phyloP scores from a whole-genome alignment of 2,888 invertebrate genomes.

The Rhagonycha fulva region DNA sequence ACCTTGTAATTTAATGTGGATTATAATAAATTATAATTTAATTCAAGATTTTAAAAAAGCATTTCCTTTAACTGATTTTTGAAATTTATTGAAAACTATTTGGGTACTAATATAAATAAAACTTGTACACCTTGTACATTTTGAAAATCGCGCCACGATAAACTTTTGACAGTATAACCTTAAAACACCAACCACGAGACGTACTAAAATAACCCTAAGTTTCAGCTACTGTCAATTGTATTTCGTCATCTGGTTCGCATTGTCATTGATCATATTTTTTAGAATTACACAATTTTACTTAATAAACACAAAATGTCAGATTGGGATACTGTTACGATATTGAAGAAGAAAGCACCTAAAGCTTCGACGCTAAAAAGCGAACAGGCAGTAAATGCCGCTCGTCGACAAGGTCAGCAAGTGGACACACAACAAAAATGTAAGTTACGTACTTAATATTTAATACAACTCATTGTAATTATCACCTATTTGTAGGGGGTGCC shows the following conservation, averaged over 20 bases:
- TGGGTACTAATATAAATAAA: too few relatives aligned
- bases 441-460: conserved; percentile 34
- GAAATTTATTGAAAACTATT: too few relatives aligned
- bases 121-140: too few relatives aligned
- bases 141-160: background rate
- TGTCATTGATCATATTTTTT: conserved; percentile 19
- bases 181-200: background rate
- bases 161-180: too few relatives aligned
- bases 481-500: conserved; percentile 74
- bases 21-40: too few relatives aligned
- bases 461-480: background rate
- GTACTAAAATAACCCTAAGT: background rate
- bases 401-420: conserved; percentile 87
- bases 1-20: too few relatives aligned
- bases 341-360: conserved; percentile 90
- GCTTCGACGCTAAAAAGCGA: conserved; percentile 88
- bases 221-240: background rate
- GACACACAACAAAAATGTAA: conserved; percentile 96
- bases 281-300: conserved; percentile 7
- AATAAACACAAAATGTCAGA: conserved; percentile 66
- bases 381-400: conserved; percentile 90
- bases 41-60: too few relatives aligned
- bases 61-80: too few relatives aligned
- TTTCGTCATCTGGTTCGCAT: background rate
- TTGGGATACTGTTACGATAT: conserved; percentile 90